Base-by-base conservation (phyloP, 1,140 invertebrate species). In the Pogonomyrmex barbatus region DNA sequence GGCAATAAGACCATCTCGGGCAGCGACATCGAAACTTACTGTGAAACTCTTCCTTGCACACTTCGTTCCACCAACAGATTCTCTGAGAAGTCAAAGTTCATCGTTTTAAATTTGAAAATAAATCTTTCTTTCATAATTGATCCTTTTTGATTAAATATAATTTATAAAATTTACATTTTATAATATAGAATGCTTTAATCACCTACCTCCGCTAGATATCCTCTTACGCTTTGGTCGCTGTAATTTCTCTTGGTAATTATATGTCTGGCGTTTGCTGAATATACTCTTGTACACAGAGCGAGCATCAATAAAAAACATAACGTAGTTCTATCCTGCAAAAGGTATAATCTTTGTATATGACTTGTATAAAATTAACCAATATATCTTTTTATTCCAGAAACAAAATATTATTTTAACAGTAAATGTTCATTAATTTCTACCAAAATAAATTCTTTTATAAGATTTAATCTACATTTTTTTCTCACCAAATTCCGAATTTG, bases 1-100 rank as follows among this genome's bases (percentile, higher is more conserved):
- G 95, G 94, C 98, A 98, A 92, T 97, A 98, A 0, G 97, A 98
- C 97, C 97, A 98, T 62, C 97, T 96, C 2, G 98, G 98, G 92
- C 98, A 98, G 90, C 97, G 97, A 94, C 98, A 98, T 36, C 97
- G 96, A 93, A 98, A 98, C 65, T 97, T 96, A 85, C 96, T 97
- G 94, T 98, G 97, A 93, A 98, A 98, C 93, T 98, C 98, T 94
- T 98, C 97, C 93, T 98, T 98, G 95, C 98, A 98, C 3, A 98
- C 96, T 95, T 98, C 98, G 93, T 98, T 98, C 97, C 97, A 98
- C 97, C 98, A 98, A 93, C 98, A 98, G 45, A 97, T 98, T 92
- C 98, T 96, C 98, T 98, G 91, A 78, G 93, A 89, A 78, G 30
- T 63, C 39, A 39, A 4, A 81, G 12, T 33, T 58, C 0, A 33